These are phyloP conservation scores for Tachuris rubrigastra DNA, from an alignment of 2,113 vertebrate genomes.

Conservation along the genomic window DNA sequence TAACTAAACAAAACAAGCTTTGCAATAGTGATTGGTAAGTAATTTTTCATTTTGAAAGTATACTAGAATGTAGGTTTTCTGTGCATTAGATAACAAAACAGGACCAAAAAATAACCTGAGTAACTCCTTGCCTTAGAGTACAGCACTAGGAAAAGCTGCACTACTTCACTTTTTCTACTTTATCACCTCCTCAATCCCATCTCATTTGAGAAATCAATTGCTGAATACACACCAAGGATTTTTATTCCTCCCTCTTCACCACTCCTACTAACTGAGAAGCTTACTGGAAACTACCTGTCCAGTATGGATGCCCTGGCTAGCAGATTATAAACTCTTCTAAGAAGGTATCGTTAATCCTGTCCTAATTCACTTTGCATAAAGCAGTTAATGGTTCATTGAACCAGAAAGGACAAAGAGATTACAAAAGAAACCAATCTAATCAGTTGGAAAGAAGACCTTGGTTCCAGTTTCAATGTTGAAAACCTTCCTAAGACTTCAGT, in stretches of 20 bases:
- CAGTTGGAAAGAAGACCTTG: not conserved
- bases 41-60: not conserved
- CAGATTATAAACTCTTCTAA: not conserved
- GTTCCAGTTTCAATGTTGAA: not conserved
- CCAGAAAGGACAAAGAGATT: constrained; percentile 4
- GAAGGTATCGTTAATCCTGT: not conserved
- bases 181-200: not conserved
- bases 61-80: not conserved
- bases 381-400: constrained; percentile 2
- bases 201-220: not conserved
- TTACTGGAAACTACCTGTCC: not conserved
- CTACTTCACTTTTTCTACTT: not conserved
- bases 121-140: not conserved
- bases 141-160: not conserved
- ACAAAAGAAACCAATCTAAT: not conserved
- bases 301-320: not conserved
- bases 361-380: constrained; percentile 15
- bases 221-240: not conserved
- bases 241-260: not conserved
- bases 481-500: not conserved
- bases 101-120: fast-evolving
- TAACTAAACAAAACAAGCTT: not conserved
- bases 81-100: not conserved
- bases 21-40: not conserved
- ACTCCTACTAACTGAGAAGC: not conserved